phyloP scores from a whole-genome alignment of 2,113 vertebrate species.

The Rynchops niger region DNA sequence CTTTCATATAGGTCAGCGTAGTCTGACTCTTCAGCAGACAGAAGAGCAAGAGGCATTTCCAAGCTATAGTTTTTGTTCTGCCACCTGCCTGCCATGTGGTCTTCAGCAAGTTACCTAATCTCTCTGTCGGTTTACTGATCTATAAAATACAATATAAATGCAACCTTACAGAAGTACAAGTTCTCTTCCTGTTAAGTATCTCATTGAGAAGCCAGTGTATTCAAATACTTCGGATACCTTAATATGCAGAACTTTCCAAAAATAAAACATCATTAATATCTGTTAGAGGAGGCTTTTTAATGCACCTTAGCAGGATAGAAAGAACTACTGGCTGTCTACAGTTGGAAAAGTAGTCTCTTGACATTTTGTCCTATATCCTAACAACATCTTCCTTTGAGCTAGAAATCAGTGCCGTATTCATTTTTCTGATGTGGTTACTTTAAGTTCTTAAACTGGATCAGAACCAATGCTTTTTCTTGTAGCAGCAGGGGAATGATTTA shows the following conservation, averaged over 20 bases:
- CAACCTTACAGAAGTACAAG: not conserved
- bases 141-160: not conserved
- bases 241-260: not conserved
- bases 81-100: conserved; percentile 32
- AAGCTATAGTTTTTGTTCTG: not conserved
- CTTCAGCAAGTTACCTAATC: not conserved
- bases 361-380: not conserved
- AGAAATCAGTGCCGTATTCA: not conserved
- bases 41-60: conserved; percentile 38
- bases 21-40: conserved; percentile 45
- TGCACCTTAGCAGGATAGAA: not conserved
- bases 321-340: not conserved
- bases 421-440: conserved; percentile 14
- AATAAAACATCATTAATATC: not conserved
- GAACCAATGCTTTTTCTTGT: conserved; percentile 26
- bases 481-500: conserved; percentile 26
- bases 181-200: not conserved
- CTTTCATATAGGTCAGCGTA: not conserved
- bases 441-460: conserved; percentile 3
- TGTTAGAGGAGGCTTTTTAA: not conserved
- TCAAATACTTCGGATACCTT: not conserved
- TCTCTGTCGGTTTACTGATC: not conserved
- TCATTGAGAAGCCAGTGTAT: not conserved
- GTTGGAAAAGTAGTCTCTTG: not conserved
- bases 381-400: not conserved